Conservation (phyloP, 2,113 vertebrate genomes). For the Bufo gargarizans region DNA sequence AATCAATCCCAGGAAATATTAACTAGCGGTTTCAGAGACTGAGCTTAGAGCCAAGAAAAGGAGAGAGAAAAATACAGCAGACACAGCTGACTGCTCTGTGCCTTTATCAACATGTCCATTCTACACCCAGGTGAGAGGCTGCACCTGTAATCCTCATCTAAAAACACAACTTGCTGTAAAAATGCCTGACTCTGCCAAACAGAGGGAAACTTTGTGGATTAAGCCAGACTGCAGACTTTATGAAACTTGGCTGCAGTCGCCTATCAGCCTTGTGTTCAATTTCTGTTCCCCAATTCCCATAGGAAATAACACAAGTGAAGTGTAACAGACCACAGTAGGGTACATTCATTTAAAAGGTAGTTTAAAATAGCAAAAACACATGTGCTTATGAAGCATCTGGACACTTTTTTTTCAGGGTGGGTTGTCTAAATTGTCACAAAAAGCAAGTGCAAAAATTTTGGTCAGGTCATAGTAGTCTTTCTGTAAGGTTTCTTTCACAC, state of each 20-base stretch:
- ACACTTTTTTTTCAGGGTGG: no score
- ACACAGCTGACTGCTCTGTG: neutral
- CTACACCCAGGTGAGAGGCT: neutral
- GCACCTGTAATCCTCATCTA: neutral
- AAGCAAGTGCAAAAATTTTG: no score
- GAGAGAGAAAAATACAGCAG: neutral
- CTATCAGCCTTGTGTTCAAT: neutral
- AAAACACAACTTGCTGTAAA: neutral
- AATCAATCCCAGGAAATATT: constrained; percentile 49
- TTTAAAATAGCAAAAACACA: no score
- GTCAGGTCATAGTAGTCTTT: no score
- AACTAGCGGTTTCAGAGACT: constrained; percentile 20
- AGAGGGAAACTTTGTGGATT: neutral
- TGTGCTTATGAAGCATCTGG: no score
- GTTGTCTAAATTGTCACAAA: no score
- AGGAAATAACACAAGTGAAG: neutral
- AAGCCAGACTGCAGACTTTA: neutral
- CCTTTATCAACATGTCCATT: neutral
- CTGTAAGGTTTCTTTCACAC: no score
- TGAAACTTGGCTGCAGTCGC: neutral
- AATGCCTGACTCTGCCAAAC: neutral
- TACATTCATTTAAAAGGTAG: no score
- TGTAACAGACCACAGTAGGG: neutral
- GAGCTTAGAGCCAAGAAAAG: neutral
- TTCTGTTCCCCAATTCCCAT: neutral